Evolutionary conservation across 64 coral and sea anemone genomes (phyloP).

Genomic region (Montipora foliosa): DNA sequence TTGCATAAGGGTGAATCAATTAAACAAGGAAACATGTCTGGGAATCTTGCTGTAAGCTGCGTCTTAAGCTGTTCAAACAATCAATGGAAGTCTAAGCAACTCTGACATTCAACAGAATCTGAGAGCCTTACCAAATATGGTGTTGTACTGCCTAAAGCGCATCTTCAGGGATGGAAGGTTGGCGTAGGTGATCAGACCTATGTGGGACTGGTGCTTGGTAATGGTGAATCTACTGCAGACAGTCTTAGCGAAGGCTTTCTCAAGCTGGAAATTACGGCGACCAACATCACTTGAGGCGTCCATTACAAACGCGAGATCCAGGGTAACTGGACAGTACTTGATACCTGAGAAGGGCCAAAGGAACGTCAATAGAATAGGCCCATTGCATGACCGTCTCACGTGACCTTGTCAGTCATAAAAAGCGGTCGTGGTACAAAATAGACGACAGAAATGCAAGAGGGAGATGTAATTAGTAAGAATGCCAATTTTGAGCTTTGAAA

Average conservation of each 20-base stretch:
- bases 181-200: constrained; percentile 84
- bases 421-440: neutral
- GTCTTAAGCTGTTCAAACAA: neutral
- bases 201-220: constrained; percentile 79
- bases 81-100: neutral
- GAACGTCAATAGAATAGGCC: no score
- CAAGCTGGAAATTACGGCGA: constrained; percentile 74
- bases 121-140: constrained; percentile 16
- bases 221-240: constrained; percentile 81
- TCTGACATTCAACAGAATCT: neutral
- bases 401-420: no score
- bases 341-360: neutral
- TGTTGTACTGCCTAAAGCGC: constrained; percentile 48
- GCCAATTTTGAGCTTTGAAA: no score
- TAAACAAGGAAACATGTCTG: no score
- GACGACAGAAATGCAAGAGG: no score
- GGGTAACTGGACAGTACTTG: constrained; percentile 77
- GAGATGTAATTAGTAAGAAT: no score
- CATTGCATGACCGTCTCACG: no score
- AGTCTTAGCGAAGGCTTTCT: constrained; percentile 70
- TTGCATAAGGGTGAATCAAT: no score
- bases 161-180: constrained; percentile 57
- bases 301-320: constrained; percentile 82
- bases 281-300: constrained; percentile 79
- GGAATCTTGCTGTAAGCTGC: no score